Conservation (phyloP, 2,113 vertebrate species). For the Arenaria interpres region DNA sequence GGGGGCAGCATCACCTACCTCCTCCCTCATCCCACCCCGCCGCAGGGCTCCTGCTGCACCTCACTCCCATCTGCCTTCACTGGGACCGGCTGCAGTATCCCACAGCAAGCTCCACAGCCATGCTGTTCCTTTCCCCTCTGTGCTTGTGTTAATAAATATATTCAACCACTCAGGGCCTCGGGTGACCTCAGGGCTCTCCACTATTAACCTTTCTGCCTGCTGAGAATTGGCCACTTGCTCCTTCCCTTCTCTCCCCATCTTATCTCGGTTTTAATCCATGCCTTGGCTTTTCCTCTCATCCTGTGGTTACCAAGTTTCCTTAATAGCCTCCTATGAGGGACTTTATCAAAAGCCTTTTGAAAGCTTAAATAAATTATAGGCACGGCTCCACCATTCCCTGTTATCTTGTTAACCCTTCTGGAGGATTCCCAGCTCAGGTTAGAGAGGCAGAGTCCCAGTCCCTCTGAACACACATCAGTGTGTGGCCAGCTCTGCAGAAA, state of each 20-base stretch:
- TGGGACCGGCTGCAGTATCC: fast-evolving
- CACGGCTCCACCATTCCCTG: background rate
- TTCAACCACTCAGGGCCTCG: background rate
- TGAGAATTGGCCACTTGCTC: background rate
- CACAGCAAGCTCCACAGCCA: fast-evolving
- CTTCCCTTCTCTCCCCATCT: background rate
- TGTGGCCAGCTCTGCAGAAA: background rate
- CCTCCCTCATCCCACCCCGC: too few species aligned
- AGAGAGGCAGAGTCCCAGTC: background rate
- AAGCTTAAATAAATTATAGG: constrained; percentile 64
- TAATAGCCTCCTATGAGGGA: constrained; percentile 47
- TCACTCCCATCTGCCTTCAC: background rate
- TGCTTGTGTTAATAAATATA: background rate
- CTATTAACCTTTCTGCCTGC: constrained; percentile 56
- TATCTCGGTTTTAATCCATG: constrained; percentile 32
- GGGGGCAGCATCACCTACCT: background rate
- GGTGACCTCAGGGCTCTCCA: background rate
- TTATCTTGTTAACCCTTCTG: constrained; percentile 44
- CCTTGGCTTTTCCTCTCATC: constrained; percentile 47
- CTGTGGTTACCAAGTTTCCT: constrained; percentile 58
- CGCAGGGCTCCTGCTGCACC: background rate
- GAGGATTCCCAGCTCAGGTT: background rate
- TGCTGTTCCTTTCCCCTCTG: background rate
- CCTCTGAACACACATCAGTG: too few species aligned
- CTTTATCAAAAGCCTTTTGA: constrained; percentile 65